Evolutionary conservation across 2,113 vertebrate species (phyloP).

Genomic region (Isurus oxyrinchus): DNA sequence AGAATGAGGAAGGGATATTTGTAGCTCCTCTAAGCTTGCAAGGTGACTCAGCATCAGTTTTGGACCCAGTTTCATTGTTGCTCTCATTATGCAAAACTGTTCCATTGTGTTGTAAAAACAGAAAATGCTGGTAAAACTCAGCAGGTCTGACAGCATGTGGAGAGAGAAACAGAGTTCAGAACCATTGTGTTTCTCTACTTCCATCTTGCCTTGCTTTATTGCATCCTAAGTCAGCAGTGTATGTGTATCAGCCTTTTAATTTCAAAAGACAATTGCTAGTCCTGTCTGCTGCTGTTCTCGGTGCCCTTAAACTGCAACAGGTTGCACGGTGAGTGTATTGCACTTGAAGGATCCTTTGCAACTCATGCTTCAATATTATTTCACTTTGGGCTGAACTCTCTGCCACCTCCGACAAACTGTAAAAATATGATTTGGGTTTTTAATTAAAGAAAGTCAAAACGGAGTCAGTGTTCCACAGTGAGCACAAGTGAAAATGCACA

Average conservation of each 20-base stretch:
- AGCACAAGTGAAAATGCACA: not conserved
- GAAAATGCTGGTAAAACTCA: no score
- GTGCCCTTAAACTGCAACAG: not conserved
- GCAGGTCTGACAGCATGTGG: no score
- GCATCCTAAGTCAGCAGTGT: not conserved
- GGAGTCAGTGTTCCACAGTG: not conserved
- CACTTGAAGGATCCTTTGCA: not conserved
- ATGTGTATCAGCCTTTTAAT: not conserved
- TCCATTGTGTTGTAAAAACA: not conserved
- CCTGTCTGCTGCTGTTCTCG: not conserved
- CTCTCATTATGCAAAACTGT: not conserved
- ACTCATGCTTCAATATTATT: not conserved
- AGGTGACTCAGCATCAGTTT: not conserved
- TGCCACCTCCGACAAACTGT: not conserved
- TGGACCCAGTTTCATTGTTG: not conserved
- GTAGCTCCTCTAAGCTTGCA: not conserved
- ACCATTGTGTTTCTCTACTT: not conserved
- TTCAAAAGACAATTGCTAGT: not conserved
- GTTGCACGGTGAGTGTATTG: no score
- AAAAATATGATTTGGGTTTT: not conserved
- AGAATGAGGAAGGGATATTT: not conserved
- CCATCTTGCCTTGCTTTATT: not conserved
- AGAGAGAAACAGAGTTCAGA: no score
- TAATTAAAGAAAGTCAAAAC: not conserved
- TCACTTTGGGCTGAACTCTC: not conserved